Evolutionary conservation across 2,113 vertebrate species (phyloP), one percentile per base, ranked within the genome.

Genomic region (Grammomys dolichurus): DNA sequence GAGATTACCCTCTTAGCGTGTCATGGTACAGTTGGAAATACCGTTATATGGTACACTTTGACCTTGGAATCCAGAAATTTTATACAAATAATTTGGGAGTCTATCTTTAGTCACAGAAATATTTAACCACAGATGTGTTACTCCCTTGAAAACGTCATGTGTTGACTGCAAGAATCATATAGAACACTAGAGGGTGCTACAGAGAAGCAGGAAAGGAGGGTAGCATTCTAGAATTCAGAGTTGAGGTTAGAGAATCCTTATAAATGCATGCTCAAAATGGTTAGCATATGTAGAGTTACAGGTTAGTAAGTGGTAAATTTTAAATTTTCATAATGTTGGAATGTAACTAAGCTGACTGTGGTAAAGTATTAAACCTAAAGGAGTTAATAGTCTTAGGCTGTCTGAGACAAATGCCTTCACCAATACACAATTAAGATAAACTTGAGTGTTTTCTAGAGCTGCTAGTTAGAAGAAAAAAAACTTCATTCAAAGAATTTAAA

Each of bases 401-500:
- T 60, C n/a, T 17, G 63, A 28, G 56, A 89, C 31, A 93, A 63
- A 67, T 67, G 48, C 40, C 26, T 33, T 33, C 65, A 14, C 22
- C 17, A 77, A 82, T 63, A 46, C 19, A 58, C 40, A 88, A 77
- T 77, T 73, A 87, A 87, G 75, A 96, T 90, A 58, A 84, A 33
- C 22, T 89, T 94, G 11, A 31, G 31, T 89, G 0, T 96, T 93
- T 96, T 91, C 56, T 93, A 84, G 40, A 65, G 36, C 19, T 75
- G 63, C 31, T 89, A 75, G 22, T 87, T 92, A 93, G 72, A 56
- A 70, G 31, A 90, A 13, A 91, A 73, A 82, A n/a, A 91, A 76
- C 94, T 96, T 90, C 16, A 80, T 82, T 91, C 60, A 90, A 75
- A 90, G 82, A 93, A 65, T 26, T 69, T 86, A 77, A 92, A 63